Conservation (phyloP, 2,888 invertebrate species). For the Ecdyonurus torrentis region DNA sequence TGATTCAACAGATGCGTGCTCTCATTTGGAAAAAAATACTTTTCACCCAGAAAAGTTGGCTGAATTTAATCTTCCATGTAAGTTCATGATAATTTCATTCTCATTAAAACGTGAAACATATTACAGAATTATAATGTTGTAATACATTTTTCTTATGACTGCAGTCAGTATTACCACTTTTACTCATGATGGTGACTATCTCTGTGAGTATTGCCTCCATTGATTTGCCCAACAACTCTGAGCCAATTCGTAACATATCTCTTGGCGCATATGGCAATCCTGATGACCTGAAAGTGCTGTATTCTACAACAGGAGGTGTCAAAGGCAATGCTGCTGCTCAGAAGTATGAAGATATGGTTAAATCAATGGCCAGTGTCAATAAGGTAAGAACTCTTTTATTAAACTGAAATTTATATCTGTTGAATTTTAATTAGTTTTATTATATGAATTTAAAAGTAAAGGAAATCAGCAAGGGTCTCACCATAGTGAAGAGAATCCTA, state of each 20-base stretch:
- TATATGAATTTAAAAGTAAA: no score
- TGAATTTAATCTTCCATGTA: constrained; percentile 21
- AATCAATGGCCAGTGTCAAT: neutral
- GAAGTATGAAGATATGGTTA: neutral
- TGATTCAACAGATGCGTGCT: constrained; percentile 22
- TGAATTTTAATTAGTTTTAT: no score
- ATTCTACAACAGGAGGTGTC: neutral
- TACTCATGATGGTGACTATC: neutral
- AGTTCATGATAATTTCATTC: constrained; percentile 12
- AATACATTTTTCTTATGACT: no score
- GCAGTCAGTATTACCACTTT: neutral
- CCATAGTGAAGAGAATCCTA: no score
- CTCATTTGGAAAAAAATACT: constrained; percentile 23
- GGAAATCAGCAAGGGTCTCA: no score
- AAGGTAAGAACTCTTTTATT: no score
- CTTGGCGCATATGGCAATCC: neutral
- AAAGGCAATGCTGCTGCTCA: neutral
- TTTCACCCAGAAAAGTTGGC: constrained; percentile 22
- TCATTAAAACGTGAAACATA: neutral
- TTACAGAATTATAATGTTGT: neutral
- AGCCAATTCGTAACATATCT: neutral
- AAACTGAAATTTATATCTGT: no score
- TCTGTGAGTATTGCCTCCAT: neutral
- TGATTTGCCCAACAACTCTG: neutral
- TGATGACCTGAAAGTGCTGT: neutral